phyloP scores from a whole-genome alignment of 2,113 vertebrate species.

The Papio anubis region DNA sequence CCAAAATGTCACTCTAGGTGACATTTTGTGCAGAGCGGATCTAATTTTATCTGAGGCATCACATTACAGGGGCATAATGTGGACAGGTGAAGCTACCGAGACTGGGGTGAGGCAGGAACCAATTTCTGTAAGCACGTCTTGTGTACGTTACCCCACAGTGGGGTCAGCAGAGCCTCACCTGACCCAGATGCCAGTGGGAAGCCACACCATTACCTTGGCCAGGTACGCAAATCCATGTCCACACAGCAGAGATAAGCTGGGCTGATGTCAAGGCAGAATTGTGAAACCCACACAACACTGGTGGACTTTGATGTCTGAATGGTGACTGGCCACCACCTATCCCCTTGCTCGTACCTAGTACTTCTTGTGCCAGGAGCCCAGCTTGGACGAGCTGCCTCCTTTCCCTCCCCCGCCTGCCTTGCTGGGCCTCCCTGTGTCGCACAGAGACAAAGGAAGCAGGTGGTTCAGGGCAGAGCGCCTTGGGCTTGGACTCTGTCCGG shows the following conservation, averaged over 20 bases:
- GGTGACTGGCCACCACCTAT: neutral
- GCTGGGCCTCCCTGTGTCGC: neutral
- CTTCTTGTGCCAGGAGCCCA: neutral
- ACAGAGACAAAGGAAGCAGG: neutral
- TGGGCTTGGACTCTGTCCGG: neutral
- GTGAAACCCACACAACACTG: neutral
- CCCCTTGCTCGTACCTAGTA: neutral
- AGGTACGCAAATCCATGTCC: neutral
- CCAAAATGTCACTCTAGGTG: neutral
- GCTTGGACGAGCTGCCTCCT: neutral
- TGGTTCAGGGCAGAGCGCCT: neutral
- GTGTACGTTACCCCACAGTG: rapidly evolving
- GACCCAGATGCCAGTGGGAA: neutral
- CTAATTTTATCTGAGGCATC: constrained; percentile 25
- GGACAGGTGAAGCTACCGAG: neutral
- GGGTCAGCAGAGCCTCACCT: neutral
- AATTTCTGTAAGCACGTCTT: neutral
- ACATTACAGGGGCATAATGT: neutral
- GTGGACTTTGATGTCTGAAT: constrained; percentile 60
- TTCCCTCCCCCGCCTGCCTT: neutral
- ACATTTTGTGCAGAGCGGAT: neutral
- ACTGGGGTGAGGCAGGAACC: neutral
- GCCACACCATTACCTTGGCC: neutral
- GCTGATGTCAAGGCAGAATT: neutral
- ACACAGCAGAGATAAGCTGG: constrained; percentile 48